These are phyloP conservation scores for Oreonectes daqikongensis DNA, from an alignment of 2,797 vertebrate species.

Conservation along the genomic window DNA sequence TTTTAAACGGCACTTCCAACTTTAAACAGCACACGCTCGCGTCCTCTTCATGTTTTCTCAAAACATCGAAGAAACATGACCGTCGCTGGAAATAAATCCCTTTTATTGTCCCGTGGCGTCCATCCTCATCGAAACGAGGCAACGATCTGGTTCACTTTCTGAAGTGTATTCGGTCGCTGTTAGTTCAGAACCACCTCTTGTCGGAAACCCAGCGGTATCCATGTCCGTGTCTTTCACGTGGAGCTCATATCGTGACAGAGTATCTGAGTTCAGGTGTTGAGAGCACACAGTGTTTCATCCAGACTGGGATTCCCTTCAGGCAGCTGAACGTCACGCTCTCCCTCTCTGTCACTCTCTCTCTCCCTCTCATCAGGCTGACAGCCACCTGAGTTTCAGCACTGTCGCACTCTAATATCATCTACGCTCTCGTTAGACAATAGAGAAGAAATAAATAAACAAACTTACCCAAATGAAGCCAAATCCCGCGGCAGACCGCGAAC, in stretches of 20 bases:
- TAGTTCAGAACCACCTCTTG: conserved; percentile 76
- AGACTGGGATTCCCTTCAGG: conserved; percentile 56
- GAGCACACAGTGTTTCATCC: conserved; percentile 21
- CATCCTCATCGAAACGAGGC: conserved; percentile 8
- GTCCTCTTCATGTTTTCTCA: conserved; percentile 6
- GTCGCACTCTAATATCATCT: conserved; percentile 30
- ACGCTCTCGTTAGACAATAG: neutral
- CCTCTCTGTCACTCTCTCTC: conserved; percentile 38
- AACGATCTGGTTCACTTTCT: conserved; percentile 7
- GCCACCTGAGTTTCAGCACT: conserved; percentile 54
- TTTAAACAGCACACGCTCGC: neutral
- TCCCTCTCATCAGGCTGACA: conserved; percentile 43
- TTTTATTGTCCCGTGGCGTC: neutral
- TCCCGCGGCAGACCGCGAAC: conserved; percentile 50
- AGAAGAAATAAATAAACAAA: conserved; percentile 30
- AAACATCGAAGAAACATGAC: neutral
- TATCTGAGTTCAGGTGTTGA: conserved; percentile 22
- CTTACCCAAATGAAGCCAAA: conserved; percentile 70
- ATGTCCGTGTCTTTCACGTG: conserved; percentile 41
- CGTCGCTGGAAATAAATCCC: neutral
- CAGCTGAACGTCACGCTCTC: conserved; percentile 58
- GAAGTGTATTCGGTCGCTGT: conserved; percentile 68
- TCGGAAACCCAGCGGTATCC: conserved; percentile 40
- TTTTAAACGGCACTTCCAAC: neutral
- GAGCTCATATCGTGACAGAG: conserved; percentile 30